Evolutionary conservation across 2,888 invertebrate genomes (phyloP), one percentile per base, ranked within the genome.

Genomic region (Empis livida): DNA sequence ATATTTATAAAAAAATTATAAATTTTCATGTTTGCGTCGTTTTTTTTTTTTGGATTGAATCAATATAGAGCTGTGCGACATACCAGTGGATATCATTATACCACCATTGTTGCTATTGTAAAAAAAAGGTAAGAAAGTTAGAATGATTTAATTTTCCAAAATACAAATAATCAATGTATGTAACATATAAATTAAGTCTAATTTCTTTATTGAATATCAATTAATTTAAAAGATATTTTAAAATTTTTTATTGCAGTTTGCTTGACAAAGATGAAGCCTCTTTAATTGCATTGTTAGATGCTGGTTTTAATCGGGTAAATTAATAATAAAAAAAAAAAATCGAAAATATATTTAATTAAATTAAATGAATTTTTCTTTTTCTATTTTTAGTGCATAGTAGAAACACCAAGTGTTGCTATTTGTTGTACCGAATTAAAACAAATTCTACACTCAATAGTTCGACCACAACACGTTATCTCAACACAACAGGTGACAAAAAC

Each of bases 281-380:
- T 38, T 76, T 89, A 52, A 73, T 83, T 59, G 79, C 84, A 56
- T 77, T 86, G 58, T 72, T 92, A 59, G 86, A 89, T 64, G 80
- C 83, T 59, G 93, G 93, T 60, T 91, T 84, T 70, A 87, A 85
- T 72, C 79, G 89, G 78, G 93, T 92, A 74, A 80, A 80, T 71
- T n/a, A 40, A 17, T 32, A 39, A 43, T 47, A 17, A 15, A 45
- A 40, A 45, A 16, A 17, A 14, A n/a, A 1, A 2, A 35, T 20
- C 2, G 5, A 20, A 35, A 27, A 15, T 13, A 15, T 17, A 23
- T 5, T 45, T 14, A 30, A 40, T 39, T 27, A 20, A 20, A 30
- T 40, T 42, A 17, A 39, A 14, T 40, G 23, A 42, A 39, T 45
- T 49, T 51, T 45, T 38, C 37, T 31, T 37, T 49, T 40, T 31